Conservation (phyloP, 2,888 invertebrate genomes). For the Sesia apiformis region DNA sequence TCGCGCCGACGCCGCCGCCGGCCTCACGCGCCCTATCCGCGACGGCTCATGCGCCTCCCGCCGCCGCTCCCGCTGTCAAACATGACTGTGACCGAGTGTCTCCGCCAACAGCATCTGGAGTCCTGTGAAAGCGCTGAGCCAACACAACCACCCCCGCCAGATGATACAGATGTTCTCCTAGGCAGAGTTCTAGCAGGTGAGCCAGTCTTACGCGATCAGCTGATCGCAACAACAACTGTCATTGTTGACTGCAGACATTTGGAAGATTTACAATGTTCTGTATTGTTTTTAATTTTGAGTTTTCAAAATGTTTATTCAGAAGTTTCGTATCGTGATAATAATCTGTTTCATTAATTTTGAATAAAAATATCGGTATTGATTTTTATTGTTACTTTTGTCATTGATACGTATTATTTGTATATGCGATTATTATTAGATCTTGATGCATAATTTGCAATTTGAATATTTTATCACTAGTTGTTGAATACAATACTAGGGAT, state of each 20-base stretch:
- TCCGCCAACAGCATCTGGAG: constrained; percentile 26
- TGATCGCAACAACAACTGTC: constrained; percentile 23
- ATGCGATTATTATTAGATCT: too few species aligned
- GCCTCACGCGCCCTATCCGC: constrained; percentile 58
- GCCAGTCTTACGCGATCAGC: constrained; percentile 27
- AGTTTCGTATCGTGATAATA: constrained; percentile 1
- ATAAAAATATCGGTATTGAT: not conserved
- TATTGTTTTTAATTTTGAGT: constrained; percentile 10
- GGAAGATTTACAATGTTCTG: constrained; percentile 16
- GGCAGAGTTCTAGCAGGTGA: constrained; percentile 68
- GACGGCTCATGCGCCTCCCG: constrained; percentile 61
- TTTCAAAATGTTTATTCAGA: constrained; percentile 7
- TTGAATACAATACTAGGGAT: constrained; percentile 13
- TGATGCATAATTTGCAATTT: too few species aligned
- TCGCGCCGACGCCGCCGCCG: constrained; percentile 68
- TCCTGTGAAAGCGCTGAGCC: constrained; percentile 22
- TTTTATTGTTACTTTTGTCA: not conserved
- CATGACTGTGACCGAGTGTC: constrained; percentile 69
- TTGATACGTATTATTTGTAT: too few species aligned
- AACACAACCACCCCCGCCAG: constrained; percentile 20
- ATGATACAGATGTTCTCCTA: constrained; percentile 59
- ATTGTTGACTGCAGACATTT: constrained; percentile 11
- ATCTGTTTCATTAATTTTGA: not conserved
- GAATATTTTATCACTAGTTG: too few species aligned
- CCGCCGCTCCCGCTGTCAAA: constrained; percentile 22